Percentiles rank a stretch among this genome's conserved stretches.
Evolutionary conservation across 2,888 invertebrate genomes (phyloP).

Genomic region (Hylaea fasciaria): DNA sequence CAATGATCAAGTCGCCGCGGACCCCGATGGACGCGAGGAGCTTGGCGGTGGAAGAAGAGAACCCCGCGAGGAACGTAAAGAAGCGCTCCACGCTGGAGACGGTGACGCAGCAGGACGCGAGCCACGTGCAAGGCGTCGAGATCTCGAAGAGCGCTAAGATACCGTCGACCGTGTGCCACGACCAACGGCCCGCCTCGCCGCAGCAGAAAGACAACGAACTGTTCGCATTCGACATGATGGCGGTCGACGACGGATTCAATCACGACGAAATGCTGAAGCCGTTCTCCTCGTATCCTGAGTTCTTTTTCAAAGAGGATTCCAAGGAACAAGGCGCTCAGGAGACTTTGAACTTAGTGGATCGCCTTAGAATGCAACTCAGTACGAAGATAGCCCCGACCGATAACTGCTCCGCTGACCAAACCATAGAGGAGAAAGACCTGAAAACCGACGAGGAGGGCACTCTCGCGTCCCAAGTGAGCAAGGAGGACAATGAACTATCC

Average conservation of each 20-base stretch:
- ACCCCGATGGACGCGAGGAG: conserved; percentile 81
- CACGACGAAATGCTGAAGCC: conserved; percentile 87
- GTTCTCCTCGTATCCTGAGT: conserved; percentile 87
- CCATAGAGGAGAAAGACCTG: conserved; percentile 58
- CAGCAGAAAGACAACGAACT: conserved; percentile 87
- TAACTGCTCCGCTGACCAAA: conserved; percentile 68
- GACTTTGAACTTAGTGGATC: conserved; percentile 93
- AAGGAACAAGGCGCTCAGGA: conserved; percentile 92
- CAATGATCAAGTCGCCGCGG: conserved; percentile 81
- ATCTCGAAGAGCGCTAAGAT: conserved; percentile 80
- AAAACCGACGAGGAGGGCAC: conserved; percentile 55
- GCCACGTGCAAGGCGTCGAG: conserved; percentile 76
- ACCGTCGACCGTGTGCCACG: conserved; percentile 76
- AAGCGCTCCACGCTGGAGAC: conserved; percentile 68
- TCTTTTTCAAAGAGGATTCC: conserved; percentile 90
- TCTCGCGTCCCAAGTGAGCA: conserved; percentile 54
- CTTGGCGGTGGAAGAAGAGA: conserved; percentile 67
- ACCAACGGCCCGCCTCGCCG: conserved; percentile 89
- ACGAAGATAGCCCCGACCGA: conserved; percentile 86
- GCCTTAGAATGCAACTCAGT: conserved; percentile 89
- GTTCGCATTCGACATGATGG: conserved; percentile 87
- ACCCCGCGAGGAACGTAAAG: conserved; percentile 59
- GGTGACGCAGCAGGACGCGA: conserved; percentile 74
- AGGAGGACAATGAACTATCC: conserved; percentile 41
- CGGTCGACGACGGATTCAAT: conserved; percentile 88